These are phyloP conservation scores for Microtus montanus DNA, from an alignment of 2,113 vertebrate species.

Conservation along the genomic window DNA sequence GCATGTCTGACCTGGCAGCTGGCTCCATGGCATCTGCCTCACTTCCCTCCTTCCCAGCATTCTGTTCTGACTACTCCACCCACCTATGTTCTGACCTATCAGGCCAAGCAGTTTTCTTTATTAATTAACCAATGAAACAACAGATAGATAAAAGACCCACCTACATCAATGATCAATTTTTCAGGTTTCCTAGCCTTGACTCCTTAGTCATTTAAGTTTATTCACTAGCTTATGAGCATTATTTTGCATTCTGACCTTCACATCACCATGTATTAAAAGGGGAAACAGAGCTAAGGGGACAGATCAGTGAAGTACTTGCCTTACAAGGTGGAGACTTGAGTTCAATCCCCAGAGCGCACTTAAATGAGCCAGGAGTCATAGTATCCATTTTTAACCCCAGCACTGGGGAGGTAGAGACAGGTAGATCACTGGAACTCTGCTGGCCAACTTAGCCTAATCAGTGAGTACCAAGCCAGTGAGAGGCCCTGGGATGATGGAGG, in stretches of 20 bases:
- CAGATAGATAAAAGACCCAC: too few relatives aligned
- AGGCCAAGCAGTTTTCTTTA: too few relatives aligned
- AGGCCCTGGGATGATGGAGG: neutral
- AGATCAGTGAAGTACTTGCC: neutral
- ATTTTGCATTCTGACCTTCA: neutral
- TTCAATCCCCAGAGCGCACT: neutral
- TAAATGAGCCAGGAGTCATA: neutral
- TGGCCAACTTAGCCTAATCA: neutral
- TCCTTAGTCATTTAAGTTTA: slow-evolving; percentile 8
- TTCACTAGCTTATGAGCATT: neutral
- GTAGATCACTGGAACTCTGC: neutral
- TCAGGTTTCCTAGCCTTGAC: neutral
- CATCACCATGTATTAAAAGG: neutral
- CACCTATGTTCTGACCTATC: too few relatives aligned
- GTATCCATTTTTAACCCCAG: neutral
- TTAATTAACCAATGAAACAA: too few relatives aligned
- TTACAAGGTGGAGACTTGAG: too few relatives aligned
- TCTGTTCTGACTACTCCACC: too few relatives aligned
- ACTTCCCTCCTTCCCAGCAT: too few relatives aligned
- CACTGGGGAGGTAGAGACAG: neutral
- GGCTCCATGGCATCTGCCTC: too few relatives aligned
- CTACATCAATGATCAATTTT: neutral
- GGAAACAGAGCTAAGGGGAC: neutral
- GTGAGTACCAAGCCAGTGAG: neutral
- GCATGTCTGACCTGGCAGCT: too few relatives aligned